Evolutionary conservation across 2,113 vertebrate genomes (phyloP).

Genomic region (Syrmaticus mikado): DNA sequence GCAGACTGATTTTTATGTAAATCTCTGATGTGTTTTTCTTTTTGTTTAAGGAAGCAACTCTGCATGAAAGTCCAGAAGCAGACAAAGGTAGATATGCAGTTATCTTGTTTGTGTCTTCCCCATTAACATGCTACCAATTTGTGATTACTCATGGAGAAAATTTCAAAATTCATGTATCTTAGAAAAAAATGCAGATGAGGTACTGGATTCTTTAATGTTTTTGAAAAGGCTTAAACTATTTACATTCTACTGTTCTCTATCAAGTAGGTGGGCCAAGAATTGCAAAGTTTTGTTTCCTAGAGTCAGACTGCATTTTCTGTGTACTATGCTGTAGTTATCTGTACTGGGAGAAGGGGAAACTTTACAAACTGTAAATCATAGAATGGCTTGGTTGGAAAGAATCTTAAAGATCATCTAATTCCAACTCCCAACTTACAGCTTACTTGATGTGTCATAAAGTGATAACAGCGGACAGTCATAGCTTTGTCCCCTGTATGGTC

Average conservation of each 20-base stretch:
- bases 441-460: background rate
- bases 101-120: background rate
- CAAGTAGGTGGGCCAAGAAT: background rate
- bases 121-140: background rate
- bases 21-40: background rate
- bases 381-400: background rate
- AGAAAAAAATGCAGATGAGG: background rate
- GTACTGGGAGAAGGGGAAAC: background rate
- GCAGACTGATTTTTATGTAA: background rate
- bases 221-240: background rate
- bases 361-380: background rate
- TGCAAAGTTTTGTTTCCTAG: background rate
- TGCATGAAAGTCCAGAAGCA: conserved; percentile 75
- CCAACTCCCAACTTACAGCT: background rate
- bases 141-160: background rate
- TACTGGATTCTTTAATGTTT: background rate
- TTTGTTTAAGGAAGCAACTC: conserved; percentile 82
- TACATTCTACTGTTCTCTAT: background rate
- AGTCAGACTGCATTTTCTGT: background rate
- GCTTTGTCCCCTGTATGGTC: background rate
- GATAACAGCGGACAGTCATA: background rate
- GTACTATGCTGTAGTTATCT: background rate
- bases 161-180: background rate
- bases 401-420: background rate
- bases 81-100: conserved; percentile 81